Conservation (phyloP, 2,797 vertebrate species). For the Leuciscus waleckii region DNA sequence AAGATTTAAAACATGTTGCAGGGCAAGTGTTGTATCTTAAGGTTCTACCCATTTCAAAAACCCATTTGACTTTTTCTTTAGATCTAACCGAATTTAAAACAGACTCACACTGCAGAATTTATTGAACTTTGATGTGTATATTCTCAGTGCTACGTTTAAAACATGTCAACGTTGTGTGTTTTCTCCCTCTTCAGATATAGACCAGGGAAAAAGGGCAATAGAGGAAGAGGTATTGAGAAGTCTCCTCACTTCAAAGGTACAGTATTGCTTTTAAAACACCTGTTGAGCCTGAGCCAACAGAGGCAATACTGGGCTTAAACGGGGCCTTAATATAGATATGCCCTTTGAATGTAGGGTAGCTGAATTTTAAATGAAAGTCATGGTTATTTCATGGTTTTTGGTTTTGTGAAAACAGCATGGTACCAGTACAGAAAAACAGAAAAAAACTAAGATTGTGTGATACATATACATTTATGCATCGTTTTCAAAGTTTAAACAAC, state of each 20-base stretch:
- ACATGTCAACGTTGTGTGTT: background rate
- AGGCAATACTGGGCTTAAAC: conserved; percentile 15
- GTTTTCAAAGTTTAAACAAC: background rate
- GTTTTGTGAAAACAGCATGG: background rate
- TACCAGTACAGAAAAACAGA: background rate
- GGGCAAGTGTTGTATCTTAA: background rate
- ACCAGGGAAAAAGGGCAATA: conserved; percentile 86
- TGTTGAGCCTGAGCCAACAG: conserved; percentile 27
- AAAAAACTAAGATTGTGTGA: background rate
- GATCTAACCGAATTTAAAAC: background rate
- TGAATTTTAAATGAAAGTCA: conserved; percentile 33
- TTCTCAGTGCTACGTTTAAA: background rate
- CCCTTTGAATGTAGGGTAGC: conserved; percentile 27
- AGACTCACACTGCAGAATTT: background rate
- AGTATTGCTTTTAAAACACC: conserved; percentile 59
- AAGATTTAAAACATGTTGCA: background rate
- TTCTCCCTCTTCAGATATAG: conserved; percentile 79
- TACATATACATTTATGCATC: background rate
- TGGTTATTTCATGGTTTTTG: background rate
- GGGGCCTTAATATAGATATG: conserved; percentile 38
- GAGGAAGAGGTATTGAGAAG: conserved; percentile 90
- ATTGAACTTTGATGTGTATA: background rate
- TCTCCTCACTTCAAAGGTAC: conserved; percentile 92
- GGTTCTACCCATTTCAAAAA: background rate
- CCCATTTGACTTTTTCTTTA: background rate